phyloP scores from a whole-genome alignment of 2,113 vertebrate genomes.

The Vidua chalybeata region DNA sequence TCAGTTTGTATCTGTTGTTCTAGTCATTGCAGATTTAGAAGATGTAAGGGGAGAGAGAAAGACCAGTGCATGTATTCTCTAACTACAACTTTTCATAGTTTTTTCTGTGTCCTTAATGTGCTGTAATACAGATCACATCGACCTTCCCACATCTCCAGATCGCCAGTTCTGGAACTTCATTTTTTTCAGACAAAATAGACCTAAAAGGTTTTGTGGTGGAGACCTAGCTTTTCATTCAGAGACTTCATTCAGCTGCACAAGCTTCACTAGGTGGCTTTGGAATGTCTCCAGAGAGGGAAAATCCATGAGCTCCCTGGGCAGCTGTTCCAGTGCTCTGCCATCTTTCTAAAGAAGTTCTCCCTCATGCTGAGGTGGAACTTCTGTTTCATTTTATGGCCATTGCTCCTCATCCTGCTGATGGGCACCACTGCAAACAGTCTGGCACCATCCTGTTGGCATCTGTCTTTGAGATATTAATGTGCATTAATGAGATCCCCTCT shows the following conservation, averaged over 20 bases:
- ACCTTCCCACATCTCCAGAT: not conserved
- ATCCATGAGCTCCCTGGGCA: rapidly evolving
- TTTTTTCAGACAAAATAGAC: not conserved
- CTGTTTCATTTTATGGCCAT: not conserved
- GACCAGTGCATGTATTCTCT: not conserved
- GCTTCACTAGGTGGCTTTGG: not conserved
- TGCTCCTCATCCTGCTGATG: not conserved
- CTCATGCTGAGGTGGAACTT: not conserved
- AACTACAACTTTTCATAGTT: not conserved
- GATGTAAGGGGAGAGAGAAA: not conserved
- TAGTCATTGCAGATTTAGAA: not conserved
- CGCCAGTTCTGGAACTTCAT: not conserved
- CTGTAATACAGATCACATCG: not conserved
- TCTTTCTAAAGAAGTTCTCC: not conserved
- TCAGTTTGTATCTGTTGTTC: not conserved
- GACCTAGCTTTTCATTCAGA: not conserved
- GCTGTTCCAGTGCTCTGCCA: not conserved
- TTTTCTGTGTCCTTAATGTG: not conserved
- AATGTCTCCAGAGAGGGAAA: not conserved
- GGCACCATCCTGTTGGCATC: not conserved
- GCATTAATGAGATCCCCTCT: not conserved
- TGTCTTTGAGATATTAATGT: not conserved
- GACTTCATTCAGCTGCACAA: not conserved
- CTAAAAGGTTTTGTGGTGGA: not conserved
- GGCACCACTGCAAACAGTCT: not conserved